A percentile compares a stretch with the other conserved stretches of the same genome.
phyloP scores from a whole-genome alignment of 2,113 vertebrate genomes.

The Pomatostomus ruficeps region DNA sequence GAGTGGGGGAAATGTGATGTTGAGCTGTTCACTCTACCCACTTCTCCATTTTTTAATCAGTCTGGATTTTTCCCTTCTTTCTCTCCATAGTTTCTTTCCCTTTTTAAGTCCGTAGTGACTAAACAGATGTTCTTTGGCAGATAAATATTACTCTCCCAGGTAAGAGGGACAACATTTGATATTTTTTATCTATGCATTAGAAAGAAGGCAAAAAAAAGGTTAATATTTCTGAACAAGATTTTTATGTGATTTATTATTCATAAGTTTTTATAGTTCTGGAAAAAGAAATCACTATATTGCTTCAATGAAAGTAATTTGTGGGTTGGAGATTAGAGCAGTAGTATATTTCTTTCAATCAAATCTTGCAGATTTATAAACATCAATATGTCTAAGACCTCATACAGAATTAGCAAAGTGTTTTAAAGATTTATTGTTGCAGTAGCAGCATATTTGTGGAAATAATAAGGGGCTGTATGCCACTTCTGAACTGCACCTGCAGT shows the following conservation, averaged over 20 bases:
- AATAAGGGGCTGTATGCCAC: background rate
- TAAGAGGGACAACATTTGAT: background rate
- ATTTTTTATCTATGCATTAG: background rate
- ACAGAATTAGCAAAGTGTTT: background rate
- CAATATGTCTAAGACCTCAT: background rate
- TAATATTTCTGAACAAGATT: background rate
- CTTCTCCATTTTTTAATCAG: background rate
- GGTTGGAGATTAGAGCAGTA: background rate
- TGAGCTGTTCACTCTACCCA: background rate
- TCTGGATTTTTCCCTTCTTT: background rate
- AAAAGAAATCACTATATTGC: background rate
- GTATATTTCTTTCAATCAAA: background rate
- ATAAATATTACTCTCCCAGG: background rate
- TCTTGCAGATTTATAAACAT: background rate
- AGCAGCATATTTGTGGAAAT: background rate
- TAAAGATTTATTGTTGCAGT: background rate
- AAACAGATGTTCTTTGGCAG: background rate
- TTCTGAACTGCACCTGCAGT: background rate
- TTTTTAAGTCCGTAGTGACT: background rate
- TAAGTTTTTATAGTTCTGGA: background rate
- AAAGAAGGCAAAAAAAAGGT: background rate
- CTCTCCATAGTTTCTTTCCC: background rate
- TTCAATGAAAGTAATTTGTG: background rate
- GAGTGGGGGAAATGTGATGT: fast-evolving
- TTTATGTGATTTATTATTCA: background rate